These are phyloP conservation scores for Dissostichus mawsoni DNA, from an alignment of 2,113 vertebrate species.

Conservation along the genomic window DNA sequence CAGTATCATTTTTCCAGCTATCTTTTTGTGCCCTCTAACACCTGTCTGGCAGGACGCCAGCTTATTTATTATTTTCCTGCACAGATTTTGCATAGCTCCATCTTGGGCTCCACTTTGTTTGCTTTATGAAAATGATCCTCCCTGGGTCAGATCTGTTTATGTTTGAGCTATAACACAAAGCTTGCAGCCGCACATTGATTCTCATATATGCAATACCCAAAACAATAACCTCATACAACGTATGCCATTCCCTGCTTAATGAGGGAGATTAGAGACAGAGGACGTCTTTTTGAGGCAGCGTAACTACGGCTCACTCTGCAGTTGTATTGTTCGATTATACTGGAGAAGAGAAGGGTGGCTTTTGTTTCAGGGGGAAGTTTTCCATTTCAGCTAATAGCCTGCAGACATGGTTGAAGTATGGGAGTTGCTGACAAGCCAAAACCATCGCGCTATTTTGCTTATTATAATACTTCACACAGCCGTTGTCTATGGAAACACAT, in stretches of 20 bases:
- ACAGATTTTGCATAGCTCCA: constrained; percentile 59
- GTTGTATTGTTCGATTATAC: constrained; percentile 62
- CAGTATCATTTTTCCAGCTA: constrained; percentile 46
- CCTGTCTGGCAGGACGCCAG: constrained; percentile 77
- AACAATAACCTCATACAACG: constrained; percentile 66
- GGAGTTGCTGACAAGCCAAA: constrained; percentile 75
- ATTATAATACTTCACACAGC: constrained; percentile 80
- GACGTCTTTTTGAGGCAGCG: constrained; percentile 48
- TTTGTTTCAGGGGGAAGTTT: constrained; percentile 76
- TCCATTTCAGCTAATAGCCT: constrained; percentile 80
- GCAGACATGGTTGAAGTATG: constrained; percentile 73
- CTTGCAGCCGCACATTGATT: constrained; percentile 24
- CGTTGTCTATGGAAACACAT: constrained; percentile 80
- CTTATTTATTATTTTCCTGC: constrained; percentile 68
- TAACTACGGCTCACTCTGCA: constrained; percentile 53
- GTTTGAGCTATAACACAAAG: constrained; percentile 54
- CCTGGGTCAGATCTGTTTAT: constrained; percentile 56
- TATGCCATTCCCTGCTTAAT: constrained; percentile 60
- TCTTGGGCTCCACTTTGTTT: constrained; percentile 58
- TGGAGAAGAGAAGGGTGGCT: constrained; percentile 57
- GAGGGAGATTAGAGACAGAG: constrained; percentile 61
- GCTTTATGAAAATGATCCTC: constrained; percentile 70
- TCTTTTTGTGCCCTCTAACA: constrained; percentile 75
- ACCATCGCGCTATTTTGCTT: constrained; percentile 78
- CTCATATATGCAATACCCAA: constrained; percentile 37